Evolutionary conservation across 2,888 invertebrate species (phyloP).

Genomic region (Ennomos quercinarius): DNA sequence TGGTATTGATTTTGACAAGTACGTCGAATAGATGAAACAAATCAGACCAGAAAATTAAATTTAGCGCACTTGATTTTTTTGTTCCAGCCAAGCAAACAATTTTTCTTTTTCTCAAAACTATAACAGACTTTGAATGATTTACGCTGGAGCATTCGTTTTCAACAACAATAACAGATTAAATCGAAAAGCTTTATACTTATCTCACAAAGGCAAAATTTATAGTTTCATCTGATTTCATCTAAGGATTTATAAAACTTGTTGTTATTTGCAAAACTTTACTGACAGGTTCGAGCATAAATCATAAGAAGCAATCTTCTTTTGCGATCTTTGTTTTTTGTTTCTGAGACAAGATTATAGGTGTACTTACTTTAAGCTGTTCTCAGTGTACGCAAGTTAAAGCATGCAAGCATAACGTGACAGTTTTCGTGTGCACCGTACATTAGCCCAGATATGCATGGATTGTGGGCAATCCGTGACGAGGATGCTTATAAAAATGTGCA

Average conservation of each 20-base stretch:
- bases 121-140: neutral
- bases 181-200: slow-evolving; percentile 13
- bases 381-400: slow-evolving; percentile 28
- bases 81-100: neutral
- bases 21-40: too few species aligned
- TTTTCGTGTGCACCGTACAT: slow-evolving; percentile 58
- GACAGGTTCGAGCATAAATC: slow-evolving; percentile 11
- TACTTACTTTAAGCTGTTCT: slow-evolving; percentile 1
- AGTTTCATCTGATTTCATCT: slow-evolving; percentile 19
- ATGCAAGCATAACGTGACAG: slow-evolving; percentile 55
- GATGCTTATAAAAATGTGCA: slow-evolving; percentile 29
- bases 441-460: slow-evolving; percentile 67
- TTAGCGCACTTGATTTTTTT: too few species aligned
- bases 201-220: slow-evolving; percentile 23
- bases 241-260: slow-evolving; percentile 21
- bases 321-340: slow-evolving; percentile 10
- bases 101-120: neutral
- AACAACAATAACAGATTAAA: slow-evolving; percentile 1
- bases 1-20: too few species aligned
- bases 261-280: slow-evolving; percentile 18
- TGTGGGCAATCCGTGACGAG: slow-evolving; percentile 45
- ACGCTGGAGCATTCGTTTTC: neutral
- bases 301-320: slow-evolving; percentile 9
- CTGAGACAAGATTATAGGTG: slow-evolving; percentile 14
- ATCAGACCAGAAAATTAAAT: too few species aligned